A percentile compares a stretch with the other conserved stretches of the same genome.
Conservation (phyloP, 2,113 vertebrate genomes). For the Siniperca chuatsi region DNA sequence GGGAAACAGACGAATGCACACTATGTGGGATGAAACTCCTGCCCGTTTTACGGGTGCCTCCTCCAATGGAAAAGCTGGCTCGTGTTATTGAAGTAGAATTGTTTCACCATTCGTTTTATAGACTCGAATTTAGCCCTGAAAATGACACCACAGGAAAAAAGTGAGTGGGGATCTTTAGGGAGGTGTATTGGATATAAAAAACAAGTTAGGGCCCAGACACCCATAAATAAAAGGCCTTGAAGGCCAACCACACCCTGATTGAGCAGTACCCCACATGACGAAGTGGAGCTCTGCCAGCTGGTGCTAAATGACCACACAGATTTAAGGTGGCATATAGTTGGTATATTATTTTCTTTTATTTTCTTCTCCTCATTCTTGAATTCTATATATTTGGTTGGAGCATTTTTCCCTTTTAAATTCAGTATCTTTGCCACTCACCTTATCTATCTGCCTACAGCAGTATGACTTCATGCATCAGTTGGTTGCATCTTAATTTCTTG, state of each 20-base stretch:
- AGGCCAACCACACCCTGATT: conserved; percentile 43
- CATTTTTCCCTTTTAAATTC: not conserved
- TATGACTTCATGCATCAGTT: not conserved
- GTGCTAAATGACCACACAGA: conserved; percentile 11
- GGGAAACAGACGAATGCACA: conserved; percentile 56
- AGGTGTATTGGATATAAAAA: conserved; percentile 61
- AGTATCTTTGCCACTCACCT: not conserved
- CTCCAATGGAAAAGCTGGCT: conserved; percentile 63
- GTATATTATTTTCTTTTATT: conserved; percentile 3
- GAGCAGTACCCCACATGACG: conserved; percentile 6
- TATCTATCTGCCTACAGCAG: not conserved
- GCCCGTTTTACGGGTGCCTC: conserved; percentile 46
- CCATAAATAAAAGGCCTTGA: conserved; percentile 53
- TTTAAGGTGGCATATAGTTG: conserved; percentile 10
- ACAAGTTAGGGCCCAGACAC: conserved; percentile 46
- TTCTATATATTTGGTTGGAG: not conserved
- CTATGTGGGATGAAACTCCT: conserved; percentile 52
- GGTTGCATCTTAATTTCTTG: not conserved
- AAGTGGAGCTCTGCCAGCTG: conserved; percentile 19
- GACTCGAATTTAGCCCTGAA: conserved; percentile 62
- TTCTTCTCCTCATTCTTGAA: not conserved
- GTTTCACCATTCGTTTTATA: conserved; percentile 72
- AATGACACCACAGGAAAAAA: conserved; percentile 52
- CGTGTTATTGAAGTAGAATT: conserved; percentile 55
- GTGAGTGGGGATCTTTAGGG: conserved; percentile 39